A percentile compares a stretch with the other conserved stretches of the same genome.
These are phyloP conservation scores for Prunella strophiata DNA, from an alignment of 2,797 vertebrate genomes.

Conservation along the genomic window DNA sequence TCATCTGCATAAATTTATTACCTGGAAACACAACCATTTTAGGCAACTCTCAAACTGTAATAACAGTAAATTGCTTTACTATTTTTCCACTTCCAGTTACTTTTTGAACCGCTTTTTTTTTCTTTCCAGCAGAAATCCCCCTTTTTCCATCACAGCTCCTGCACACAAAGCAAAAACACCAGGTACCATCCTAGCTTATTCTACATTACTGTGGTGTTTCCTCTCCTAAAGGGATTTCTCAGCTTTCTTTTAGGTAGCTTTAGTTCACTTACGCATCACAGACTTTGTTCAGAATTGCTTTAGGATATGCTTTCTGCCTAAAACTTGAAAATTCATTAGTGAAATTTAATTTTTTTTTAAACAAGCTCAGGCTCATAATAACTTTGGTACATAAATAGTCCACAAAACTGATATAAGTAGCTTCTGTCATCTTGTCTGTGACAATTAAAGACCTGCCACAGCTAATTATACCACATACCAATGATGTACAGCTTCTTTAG, in stretches of 20 bases:
- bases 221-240: neutral
- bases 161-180: neutral
- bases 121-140: neutral
- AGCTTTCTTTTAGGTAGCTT: neutral
- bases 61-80: neutral
- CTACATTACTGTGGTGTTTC: neutral
- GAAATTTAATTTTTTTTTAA: neutral
- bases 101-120: neutral
- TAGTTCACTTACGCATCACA: neutral
- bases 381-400: constrained; percentile 58
- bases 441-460: constrained; percentile 56
- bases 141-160: neutral
- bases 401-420: constrained; percentile 64
- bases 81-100: neutral
- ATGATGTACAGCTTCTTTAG: constrained; percentile 65
- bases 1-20: neutral
- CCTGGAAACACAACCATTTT: neutral
- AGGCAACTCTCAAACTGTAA: neutral
- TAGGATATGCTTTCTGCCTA: constrained; percentile 8
- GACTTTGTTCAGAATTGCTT: neutral
- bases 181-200: neutral
- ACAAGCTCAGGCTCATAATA: constrained; percentile 7
- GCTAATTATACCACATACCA: constrained; percentile 65
- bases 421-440: constrained; percentile 63
- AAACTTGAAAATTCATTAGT: constrained; percentile 37